Percentiles rank a stretch among this genome's conserved stretches.
phyloP scores from a whole-genome alignment of 2,113 vertebrate genomes.

The Rattus rattus region DNA sequence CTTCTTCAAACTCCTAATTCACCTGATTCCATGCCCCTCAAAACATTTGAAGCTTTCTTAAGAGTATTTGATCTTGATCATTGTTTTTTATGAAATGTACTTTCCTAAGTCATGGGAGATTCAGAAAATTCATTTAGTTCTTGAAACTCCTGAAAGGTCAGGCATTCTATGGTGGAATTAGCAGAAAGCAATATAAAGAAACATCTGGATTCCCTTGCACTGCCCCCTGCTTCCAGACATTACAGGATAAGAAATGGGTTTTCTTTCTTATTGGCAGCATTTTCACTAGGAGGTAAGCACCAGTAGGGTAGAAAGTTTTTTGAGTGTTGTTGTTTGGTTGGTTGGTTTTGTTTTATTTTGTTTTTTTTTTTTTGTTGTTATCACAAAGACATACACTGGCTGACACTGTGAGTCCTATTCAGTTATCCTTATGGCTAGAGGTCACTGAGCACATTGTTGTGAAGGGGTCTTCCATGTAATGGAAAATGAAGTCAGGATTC shows the following conservation, averaged over 20 bases:
- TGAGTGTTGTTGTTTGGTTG: background rate
- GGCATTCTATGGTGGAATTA: background rate
- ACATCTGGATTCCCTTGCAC: background rate
- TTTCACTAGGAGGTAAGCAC: background rate
- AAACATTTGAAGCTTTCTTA: background rate
- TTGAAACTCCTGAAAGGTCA: background rate
- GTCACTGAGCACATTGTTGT: slow-evolving; percentile 95
- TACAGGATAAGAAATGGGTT: background rate
- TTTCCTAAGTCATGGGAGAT: background rate
- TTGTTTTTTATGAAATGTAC: background rate
- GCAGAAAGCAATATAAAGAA: background rate
- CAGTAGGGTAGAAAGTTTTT: background rate
- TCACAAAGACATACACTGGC: slow-evolving; percentile 87
- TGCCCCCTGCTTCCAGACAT: background rate
- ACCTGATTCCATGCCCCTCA: background rate
- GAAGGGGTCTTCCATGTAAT: slow-evolving; percentile 94
- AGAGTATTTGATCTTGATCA: background rate
- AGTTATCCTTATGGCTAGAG: slow-evolving; percentile 94
- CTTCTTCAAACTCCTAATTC: too few relatives aligned
- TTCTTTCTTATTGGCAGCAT: background rate
- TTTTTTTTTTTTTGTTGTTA: background rate
- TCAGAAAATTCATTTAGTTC: background rate
- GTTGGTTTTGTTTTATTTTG: too few relatives aligned
- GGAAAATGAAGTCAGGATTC: slow-evolving; percentile 95
- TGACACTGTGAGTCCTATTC: slow-evolving; percentile 95